Percentiles rank a stretch among this genome's conserved stretches.
phyloP scores from a whole-genome alignment of 1,140 invertebrate species.

The Drosophila nannoptera region DNA sequence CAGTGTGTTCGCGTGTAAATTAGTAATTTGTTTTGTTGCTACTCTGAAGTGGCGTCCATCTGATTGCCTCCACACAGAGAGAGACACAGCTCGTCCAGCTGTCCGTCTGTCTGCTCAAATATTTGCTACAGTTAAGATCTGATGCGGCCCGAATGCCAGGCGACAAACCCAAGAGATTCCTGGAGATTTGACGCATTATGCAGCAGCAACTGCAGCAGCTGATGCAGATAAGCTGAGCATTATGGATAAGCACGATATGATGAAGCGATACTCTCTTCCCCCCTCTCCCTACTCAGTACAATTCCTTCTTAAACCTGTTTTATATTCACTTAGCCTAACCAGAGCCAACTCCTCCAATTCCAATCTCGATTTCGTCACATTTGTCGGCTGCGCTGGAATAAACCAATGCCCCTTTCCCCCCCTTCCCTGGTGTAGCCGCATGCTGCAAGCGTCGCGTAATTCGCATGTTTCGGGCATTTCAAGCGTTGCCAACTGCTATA shows the following conservation, averaged over 20 bases:
- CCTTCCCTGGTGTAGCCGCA: slow-evolving; percentile 12
- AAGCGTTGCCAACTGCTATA: slow-evolving; percentile 49
- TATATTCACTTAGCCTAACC: too few species aligned
- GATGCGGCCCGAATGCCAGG: slow-evolving; percentile 13
- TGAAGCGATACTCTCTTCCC: too few species aligned
- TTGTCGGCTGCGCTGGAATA: slow-evolving; percentile 51
- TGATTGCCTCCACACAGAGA: slow-evolving; percentile 43
- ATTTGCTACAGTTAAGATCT: slow-evolving; percentile 6
- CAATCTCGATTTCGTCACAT: slow-evolving; percentile 8
- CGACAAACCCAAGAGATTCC: background rate
- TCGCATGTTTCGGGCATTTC: slow-evolving; percentile 65
- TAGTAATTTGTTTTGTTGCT: slow-evolving; percentile 62
- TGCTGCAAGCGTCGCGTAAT: slow-evolving; percentile 45
- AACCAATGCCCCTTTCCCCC: too few species aligned
- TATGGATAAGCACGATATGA: too few species aligned
- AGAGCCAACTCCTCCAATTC: background rate
- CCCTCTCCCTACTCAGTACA: too few species aligned
- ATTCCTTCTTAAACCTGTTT: too few species aligned
- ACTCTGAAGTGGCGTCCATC: slow-evolving; percentile 33
- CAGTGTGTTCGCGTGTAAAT: slow-evolving; percentile 60
- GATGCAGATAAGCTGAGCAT: too few species aligned
- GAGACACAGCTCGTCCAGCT: slow-evolving; percentile 8
- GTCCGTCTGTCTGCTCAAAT: slow-evolving; percentile 15
- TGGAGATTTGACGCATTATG: background rate
- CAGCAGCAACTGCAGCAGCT: background rate